These are phyloP conservation scores for Nymphalis urticae DNA, from an alignment of 2,888 invertebrate genomes.

Conservation along the genomic window DNA sequence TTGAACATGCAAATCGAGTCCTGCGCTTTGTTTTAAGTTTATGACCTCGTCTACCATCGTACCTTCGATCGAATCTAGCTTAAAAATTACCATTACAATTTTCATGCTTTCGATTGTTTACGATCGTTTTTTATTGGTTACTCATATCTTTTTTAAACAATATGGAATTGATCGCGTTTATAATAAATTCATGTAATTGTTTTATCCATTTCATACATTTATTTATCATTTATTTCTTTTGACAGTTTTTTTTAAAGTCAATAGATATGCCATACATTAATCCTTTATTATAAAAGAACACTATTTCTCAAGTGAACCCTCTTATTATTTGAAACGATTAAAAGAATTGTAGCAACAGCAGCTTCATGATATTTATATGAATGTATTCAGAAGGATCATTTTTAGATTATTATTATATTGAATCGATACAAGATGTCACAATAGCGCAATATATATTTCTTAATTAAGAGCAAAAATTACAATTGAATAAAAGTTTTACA, in stretches of 20 bases:
- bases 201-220: too few relatives aligned
- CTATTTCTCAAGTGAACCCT: not conserved
- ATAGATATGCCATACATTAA: conserved; percentile 1
- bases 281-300: conserved; percentile 2
- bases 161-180: too few relatives aligned
- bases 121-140: too few relatives aligned
- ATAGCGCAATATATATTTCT: conserved; percentile 8
- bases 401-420: conserved; percentile 1
- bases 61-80: too few relatives aligned
- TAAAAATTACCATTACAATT: too few relatives aligned
- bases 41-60: too few relatives aligned
- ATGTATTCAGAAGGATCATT: not conserved
- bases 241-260: not conserved
- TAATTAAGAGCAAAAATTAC: not conserved
- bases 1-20: too few relatives aligned
- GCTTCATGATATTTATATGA: conserved; percentile 12
- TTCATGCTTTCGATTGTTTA: too few relatives aligned
- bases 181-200: too few relatives aligned
- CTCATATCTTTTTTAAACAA: too few relatives aligned
- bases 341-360: conserved; percentile 20
- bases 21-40: too few relatives aligned
- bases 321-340: not conserved
- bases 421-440: conserved; percentile 13
- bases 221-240: not conserved
- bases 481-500: not conserved